These are phyloP conservation scores for Phengaris arion DNA, from an alignment of 2,888 invertebrate genomes.

Conservation along the genomic window DNA sequence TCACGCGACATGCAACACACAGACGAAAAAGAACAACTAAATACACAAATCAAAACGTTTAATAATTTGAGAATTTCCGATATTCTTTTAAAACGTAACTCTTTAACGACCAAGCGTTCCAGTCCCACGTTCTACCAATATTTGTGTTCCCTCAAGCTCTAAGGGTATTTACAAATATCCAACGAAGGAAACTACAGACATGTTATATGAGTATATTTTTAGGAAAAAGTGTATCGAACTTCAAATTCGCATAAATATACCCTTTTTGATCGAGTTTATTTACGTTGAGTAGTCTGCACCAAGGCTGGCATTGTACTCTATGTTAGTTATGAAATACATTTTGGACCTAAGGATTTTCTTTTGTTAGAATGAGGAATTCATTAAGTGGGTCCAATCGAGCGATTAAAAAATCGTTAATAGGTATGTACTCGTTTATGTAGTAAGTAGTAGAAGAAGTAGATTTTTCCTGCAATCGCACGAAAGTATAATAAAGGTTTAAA, in stretches of 20 bases:
- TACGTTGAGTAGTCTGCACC: no score
- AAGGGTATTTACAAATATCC: constrained; percentile 30
- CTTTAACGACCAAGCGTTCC: constrained; percentile 24
- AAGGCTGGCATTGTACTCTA: no score
- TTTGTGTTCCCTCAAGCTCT: constrained; percentile 33
- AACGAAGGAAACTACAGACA: constrained; percentile 7
- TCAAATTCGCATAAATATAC: neutral
- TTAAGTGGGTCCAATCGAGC: no score
- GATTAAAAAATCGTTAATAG: no score
- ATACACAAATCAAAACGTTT: neutral
- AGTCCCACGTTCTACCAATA: constrained; percentile 35
- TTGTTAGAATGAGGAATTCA: no score
- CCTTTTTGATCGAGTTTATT: no score
- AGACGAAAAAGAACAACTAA: no score
- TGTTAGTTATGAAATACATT: no score
- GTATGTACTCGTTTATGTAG: no score
- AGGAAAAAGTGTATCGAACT: neutral
- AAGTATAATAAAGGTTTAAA: neutral
- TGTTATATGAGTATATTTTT: neutral
- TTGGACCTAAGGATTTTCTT: no score
- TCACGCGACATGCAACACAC: no score
- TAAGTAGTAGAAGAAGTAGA: no score
- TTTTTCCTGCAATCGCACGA: neutral
- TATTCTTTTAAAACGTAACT: constrained; percentile 26
- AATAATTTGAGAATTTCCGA: neutral